Evolutionary conservation across 2,888 invertebrate genomes (phyloP), one percentile per base, ranked within the genome.

Genomic region (Amphipyra tragopoginis): DNA sequence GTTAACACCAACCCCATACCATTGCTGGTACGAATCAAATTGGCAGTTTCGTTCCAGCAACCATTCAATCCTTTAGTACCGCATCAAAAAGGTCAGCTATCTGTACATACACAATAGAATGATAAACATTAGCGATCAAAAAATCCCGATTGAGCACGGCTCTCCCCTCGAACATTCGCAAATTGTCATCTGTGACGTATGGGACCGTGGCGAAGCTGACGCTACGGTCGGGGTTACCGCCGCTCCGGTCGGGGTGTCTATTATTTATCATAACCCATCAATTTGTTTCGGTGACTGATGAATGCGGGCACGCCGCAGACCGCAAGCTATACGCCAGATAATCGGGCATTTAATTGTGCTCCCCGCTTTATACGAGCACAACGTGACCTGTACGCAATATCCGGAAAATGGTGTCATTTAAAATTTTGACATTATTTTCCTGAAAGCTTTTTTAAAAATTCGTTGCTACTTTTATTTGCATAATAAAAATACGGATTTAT

Each of bases 181-280:
- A 69, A 62, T 57, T 80, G 67, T 72, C 68, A 73, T 58, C 68
- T 64, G 68, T 70, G 62, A 74, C 68, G 59, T 62, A 63, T 59
- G 58, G 69, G 62, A 80, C 71, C 70, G 75, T 49, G 59, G 71
- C 68, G 66, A 65, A 75, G 63, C 79, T 68, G 77, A 63, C 59
- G 60, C 66, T 26, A 13, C 14, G 21, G 26, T 52, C 48, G 57
- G 64, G 39, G 50, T 42, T 21, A 56, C 39, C 14, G 45, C 7
- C 51, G 44, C 50, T 15, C 56, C 40, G 63, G 72, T 72, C 69
- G 67, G 64, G 64, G 70, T 75, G 79, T 80, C 83, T 83, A 81
- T 85, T 86, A 87, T 85, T 86, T 85, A 86, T 87, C 84, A 88
- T 86, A 87, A 81, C 80, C 82, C 86, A 83, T 88, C 90, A 88